Evolutionary conservation across 2,888 invertebrate genomes (phyloP), one percentile per base, ranked within the genome.

Genomic region (Ennomos quercinarius): DNA sequence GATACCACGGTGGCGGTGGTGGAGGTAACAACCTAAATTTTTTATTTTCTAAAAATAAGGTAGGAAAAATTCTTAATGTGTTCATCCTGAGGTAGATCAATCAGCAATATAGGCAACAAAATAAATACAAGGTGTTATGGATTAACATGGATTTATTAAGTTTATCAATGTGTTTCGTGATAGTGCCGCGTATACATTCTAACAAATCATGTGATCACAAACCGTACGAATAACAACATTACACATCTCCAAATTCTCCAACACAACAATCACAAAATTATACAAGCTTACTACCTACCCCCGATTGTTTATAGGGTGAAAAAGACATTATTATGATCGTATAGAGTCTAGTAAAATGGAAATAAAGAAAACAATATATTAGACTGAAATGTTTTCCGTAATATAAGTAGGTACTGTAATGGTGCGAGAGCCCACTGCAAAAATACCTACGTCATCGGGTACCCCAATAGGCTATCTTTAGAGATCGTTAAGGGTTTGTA

Each of bases 91-190:
- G 17, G 17, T 27, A 27, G 27, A 27, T 17, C 27, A 27, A 27
- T 27, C 6, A 27, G 27, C 27, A n/a, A 42, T 39, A 45, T 17
- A 47, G 10, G 10, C 44, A 52, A 62, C 59, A 57, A 65, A 72
- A 74, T 67, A 68, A 67, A 71, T 66, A 73, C 70, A 71, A 70
- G 56, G 45, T 54, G 37, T 59, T 74, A 72, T 80, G 79, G 86
- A 90, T 87, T 89, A 89, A 91, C 89, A 90, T 91, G 85, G 83
- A 84, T 91, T 91, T 91, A 90, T 90, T 91, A 82, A 84, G 80
- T 85, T 88, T 83, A 88, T 85, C 84, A 89, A 86, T 84, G 84
- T 87, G 86, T 88, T 86, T 81, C 79, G 88, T 91, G 89, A 87
- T 77, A 80, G 91, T 91, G 90, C 87, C 76, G 76, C 79, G 75